Conservation (phyloP, 2,888 invertebrate genomes). For the Julus scanicus region DNA sequence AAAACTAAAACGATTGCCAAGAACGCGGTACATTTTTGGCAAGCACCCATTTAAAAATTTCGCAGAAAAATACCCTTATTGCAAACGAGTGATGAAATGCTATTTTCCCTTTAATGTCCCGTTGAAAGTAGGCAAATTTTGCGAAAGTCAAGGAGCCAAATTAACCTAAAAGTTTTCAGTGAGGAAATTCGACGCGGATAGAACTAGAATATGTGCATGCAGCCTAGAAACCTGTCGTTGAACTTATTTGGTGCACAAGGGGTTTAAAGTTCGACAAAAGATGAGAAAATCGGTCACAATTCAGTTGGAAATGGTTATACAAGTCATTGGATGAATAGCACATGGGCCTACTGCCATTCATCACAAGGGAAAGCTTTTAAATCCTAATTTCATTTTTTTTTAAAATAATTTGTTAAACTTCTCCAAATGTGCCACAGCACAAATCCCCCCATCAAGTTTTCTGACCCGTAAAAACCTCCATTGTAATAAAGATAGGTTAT, state of each 20-base stretch:
- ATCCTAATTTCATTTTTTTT: neutral
- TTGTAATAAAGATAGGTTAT: too few species aligned
- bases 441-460: neutral
- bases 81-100: neutral
- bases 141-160: too few species aligned
- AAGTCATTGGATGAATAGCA: neutral
- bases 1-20: neutral
- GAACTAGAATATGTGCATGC: neutral
- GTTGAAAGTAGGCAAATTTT: neutral
- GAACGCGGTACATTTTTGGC: neutral
- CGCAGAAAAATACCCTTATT: neutral
- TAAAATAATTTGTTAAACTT: neutral
- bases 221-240: constrained; percentile 27
- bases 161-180: neutral
- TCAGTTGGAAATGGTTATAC: neutral
- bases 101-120: neutral
- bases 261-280: neutral
- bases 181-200: neutral
- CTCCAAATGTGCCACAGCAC: too few species aligned
- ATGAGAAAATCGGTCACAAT: constrained; percentile 20
- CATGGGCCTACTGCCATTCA: neutral
- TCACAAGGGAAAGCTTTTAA: neutral
- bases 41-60: neutral
- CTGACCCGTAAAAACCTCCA: neutral
- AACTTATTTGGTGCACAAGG: constrained; percentile 8